Conservation (phyloP, 2,797 vertebrate species). For the Sebastolobus alascanus region DNA sequence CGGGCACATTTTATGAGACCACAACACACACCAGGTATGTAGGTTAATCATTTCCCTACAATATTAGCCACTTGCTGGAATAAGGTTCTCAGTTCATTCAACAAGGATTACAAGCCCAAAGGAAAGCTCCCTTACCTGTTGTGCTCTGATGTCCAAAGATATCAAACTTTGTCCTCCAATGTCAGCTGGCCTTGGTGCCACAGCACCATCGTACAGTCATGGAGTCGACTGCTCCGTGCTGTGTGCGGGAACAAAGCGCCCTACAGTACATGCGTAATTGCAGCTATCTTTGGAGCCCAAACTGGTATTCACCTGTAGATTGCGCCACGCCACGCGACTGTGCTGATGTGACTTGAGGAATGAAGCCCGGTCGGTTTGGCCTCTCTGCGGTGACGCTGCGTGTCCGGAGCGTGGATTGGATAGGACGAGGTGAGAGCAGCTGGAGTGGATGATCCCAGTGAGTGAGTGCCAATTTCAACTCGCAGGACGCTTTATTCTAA, state of each 20-base stretch:
- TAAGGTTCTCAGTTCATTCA: background rate
- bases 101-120: background rate
- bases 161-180: constrained; percentile 36
- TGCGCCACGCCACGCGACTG: constrained; percentile 47
- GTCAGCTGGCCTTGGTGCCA: constrained; percentile 1
- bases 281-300: constrained; percentile 45
- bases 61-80: background rate
- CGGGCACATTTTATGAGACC: background rate
- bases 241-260: constrained; percentile 30
- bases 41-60: background rate
- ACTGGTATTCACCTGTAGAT: constrained; percentile 17
- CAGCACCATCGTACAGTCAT: constrained; percentile 60
- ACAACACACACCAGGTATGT: background rate
- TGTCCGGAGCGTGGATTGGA: constrained; percentile 8
- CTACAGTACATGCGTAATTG: constrained; percentile 20
- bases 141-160: constrained; percentile 5
- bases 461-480: background rate
- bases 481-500: background rate
- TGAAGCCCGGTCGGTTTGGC: constrained; percentile 78
- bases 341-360: constrained; percentile 72
- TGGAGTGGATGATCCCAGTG: background rate
- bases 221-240: constrained; percentile 17
- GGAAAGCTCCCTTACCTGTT: constrained; percentile 57
- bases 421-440: background rate
- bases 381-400: constrained; percentile 43